phyloP scores from a whole-genome alignment of 2,888 invertebrate genomes.

The Ochropleura leucogaster region DNA sequence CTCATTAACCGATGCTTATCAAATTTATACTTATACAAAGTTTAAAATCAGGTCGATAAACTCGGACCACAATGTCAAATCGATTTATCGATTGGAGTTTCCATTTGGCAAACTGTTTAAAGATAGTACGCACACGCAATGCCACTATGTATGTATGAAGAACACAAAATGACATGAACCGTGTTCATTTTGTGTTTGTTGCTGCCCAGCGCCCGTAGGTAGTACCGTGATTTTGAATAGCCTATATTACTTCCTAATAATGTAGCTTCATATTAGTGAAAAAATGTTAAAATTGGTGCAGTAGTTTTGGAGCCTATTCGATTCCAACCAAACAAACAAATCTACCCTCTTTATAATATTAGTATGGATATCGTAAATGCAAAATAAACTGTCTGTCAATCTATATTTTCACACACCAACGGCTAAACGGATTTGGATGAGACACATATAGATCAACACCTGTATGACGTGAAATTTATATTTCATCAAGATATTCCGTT shows the following conservation, averaged over 20 bases:
- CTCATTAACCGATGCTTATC: too few relatives aligned
- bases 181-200: background rate
- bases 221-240: too few relatives aligned
- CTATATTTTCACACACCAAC: background rate
- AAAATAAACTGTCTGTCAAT: background rate
- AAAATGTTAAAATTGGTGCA: too few relatives aligned
- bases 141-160: constrained; percentile 6
- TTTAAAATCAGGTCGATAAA: constrained; percentile 38
- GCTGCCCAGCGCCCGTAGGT: too few relatives aligned
- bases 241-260: too few relatives aligned
- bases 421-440: background rate
- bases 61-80: constrained; percentile 48
- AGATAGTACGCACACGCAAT: constrained; percentile 45
- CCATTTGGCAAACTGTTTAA: constrained; percentile 37
- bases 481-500: background rate
- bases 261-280: too few relatives aligned
- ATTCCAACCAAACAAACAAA: too few relatives aligned
- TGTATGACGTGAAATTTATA: background rate
- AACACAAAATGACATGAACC: background rate
- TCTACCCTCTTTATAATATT: too few relatives aligned
- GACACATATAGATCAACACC: background rate
- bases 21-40: background rate
- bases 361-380: background rate
- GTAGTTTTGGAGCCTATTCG: too few relatives aligned
- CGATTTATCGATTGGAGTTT: constrained; percentile 53